Evolutionary conservation across 2,888 invertebrate species (phyloP).

Genomic region (Stenolophus ochropezus): DNA sequence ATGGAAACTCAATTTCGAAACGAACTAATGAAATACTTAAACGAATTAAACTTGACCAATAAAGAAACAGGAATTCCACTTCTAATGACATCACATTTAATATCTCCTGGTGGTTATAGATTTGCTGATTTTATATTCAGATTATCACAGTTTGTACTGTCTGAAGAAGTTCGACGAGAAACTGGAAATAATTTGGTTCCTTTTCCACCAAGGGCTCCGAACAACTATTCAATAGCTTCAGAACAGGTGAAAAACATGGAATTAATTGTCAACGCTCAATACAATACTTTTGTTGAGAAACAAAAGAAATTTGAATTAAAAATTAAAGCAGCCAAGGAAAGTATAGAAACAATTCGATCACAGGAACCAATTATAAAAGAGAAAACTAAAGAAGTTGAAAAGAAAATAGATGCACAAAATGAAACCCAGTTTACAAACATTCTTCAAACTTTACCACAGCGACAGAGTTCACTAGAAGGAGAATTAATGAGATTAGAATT

Average conservation of each 20-base stretch:
- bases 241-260: constrained; percentile 63
- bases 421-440: constrained; percentile 7
- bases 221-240: constrained; percentile 57
- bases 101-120: constrained; percentile 70
- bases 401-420: constrained; percentile 62
- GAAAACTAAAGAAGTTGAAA: constrained; percentile 60
- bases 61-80: constrained; percentile 68
- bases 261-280: constrained; percentile 62
- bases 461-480: constrained; percentile 27
- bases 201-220: constrained; percentile 60
- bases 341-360: constrained; percentile 62
- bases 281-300: constrained; percentile 62
- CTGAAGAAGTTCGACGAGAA: constrained; percentile 65
- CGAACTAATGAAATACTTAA: constrained; percentile 68
- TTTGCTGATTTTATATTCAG: constrained; percentile 69
- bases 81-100: constrained; percentile 69
- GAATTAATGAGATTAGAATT: constrained; percentile 61
- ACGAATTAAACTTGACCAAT: constrained; percentile 67
- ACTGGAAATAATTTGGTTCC: constrained; percentile 53
- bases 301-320: constrained; percentile 63
- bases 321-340: constrained; percentile 60
- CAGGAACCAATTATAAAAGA: constrained; percentile 62
- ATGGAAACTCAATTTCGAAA: constrained; percentile 68
- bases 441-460: constrained; percentile 21
- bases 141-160: constrained; percentile 69